A percentile compares a stretch with the other conserved stretches of the same genome.
phyloP scores from a whole-genome alignment of 64 coral and sea anemone species.

The Montipora foliosa region DNA sequence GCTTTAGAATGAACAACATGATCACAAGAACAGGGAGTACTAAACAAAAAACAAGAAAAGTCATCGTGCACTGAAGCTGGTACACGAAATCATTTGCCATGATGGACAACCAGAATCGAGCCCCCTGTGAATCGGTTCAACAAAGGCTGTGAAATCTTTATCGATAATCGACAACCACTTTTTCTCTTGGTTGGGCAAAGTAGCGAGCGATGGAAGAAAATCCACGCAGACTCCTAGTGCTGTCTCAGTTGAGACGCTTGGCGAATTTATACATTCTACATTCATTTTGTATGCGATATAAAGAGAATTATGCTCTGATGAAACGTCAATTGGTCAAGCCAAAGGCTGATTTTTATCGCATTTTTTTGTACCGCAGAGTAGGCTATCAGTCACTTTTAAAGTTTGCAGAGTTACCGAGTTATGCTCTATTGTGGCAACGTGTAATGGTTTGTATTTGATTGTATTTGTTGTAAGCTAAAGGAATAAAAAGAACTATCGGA shows the following conservation, averaged over 20 bases:
- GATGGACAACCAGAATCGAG: conserved; percentile 4
- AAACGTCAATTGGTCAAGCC: background rate
- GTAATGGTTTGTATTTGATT: background rate
- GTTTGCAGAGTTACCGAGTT: background rate
- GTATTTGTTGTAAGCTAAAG: background rate
- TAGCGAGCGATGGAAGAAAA: background rate
- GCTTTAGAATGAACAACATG: conserved; percentile 53
- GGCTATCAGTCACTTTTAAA: background rate
- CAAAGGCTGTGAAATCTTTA: background rate
- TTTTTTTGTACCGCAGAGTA: background rate
- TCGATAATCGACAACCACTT: background rate
- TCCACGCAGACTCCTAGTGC: background rate
- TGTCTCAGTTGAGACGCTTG: background rate
- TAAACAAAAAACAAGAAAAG: conserved; percentile 46
- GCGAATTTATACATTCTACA: background rate
- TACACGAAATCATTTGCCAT: conserved; percentile 29
- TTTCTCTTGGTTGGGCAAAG: background rate
- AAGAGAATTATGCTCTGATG: background rate
- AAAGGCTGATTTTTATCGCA: background rate
- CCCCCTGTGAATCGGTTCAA: conserved; percentile 10
- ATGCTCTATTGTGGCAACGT: background rate
- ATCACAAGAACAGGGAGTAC: conserved; percentile 61
- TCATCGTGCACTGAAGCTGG: conserved; percentile 51
- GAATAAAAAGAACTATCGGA: background rate
- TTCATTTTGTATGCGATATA: conserved; percentile 13